These are phyloP conservation scores for Dorcus hopei DNA, from an alignment of 2,888 invertebrate genomes.

Conservation along the genomic window DNA sequence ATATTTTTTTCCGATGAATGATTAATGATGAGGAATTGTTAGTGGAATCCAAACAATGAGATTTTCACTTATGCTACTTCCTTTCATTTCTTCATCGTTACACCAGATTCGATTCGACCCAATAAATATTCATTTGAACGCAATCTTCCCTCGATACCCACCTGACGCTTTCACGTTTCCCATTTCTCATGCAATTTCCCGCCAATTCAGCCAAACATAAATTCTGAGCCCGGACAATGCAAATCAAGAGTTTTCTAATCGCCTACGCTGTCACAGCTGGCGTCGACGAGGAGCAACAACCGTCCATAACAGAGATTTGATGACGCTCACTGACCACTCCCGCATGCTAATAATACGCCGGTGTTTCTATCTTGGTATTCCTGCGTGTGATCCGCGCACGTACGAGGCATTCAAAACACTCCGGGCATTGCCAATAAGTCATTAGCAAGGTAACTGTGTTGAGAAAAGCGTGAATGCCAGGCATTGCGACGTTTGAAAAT, in stretches of 20 bases:
- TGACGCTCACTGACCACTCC: slow-evolving; percentile 4
- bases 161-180: no score
- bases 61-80: no score
- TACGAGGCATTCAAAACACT: slow-evolving; percentile 10
- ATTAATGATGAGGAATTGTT: no score
- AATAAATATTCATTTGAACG: no score
- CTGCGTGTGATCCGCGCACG: slow-evolving; percentile 6
- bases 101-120: no score
- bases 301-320: neutral
- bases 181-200: no score
- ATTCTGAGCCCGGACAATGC: neutral
- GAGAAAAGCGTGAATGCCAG: no score
- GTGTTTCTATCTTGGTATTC: slow-evolving; percentile 5
- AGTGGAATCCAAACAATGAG: no score
- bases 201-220: neutral
- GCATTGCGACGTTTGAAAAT: no score
- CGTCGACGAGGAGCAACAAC: slow-evolving; percentile 2
- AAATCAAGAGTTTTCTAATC: neutral
- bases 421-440: slow-evolving; percentile 10
- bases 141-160: no score
- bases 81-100: no score
- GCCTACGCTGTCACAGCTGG: slow-evolving; percentile 2
- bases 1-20: no score
- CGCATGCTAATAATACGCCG: slow-evolving; percentile 8
- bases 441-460: neutral